phyloP scores from a whole-genome alignment of 2,888 invertebrate genomes.

The Philereme vetulata region DNA sequence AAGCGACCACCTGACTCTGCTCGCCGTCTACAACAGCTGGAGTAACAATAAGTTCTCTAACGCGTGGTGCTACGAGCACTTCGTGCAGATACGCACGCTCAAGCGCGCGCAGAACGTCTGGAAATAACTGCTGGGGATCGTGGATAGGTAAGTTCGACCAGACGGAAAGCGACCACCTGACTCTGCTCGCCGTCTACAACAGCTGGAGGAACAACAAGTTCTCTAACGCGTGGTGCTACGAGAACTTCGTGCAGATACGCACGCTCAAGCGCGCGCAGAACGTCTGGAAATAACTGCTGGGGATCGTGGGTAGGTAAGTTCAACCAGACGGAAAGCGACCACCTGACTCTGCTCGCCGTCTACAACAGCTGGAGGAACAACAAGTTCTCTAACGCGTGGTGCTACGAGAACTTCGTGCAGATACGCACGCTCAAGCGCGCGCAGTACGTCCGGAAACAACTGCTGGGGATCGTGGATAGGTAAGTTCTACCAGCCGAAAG shows the following conservation, averaged over 20 bases:
- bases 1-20: conserved; percentile 97
- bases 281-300: conserved; percentile 97
- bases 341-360: conserved; percentile 96
- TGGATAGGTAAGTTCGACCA: conserved; percentile 89
- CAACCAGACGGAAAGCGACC: too few relatives aligned
- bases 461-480: conserved; percentile 98
- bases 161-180: conserved; percentile 74
- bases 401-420: conserved; percentile 99
- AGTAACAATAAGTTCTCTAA: conserved; percentile 99
- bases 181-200: conserved; percentile 98
- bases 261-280: conserved; percentile 98
- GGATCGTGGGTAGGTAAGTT: conserved; percentile 97
- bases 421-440: conserved; percentile 97
- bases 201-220: conserved; percentile 99
- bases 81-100: conserved; percentile 97
- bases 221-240: conserved; percentile 99
- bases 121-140: conserved; percentile 98
- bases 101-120: conserved; percentile 99
- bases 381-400: conserved; percentile 99
- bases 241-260: conserved; percentile 98
- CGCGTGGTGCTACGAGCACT: conserved; percentile 99
- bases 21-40: conserved; percentile 99
- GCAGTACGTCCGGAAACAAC: conserved; percentile 98
- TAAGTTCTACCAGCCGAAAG: conserved; percentile 99
- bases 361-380: conserved; percentile 99